These are phyloP conservation scores for Lasioglossum marginatum DNA, from an alignment of 2,888 invertebrate genomes.

Conservation along the genomic window DNA sequence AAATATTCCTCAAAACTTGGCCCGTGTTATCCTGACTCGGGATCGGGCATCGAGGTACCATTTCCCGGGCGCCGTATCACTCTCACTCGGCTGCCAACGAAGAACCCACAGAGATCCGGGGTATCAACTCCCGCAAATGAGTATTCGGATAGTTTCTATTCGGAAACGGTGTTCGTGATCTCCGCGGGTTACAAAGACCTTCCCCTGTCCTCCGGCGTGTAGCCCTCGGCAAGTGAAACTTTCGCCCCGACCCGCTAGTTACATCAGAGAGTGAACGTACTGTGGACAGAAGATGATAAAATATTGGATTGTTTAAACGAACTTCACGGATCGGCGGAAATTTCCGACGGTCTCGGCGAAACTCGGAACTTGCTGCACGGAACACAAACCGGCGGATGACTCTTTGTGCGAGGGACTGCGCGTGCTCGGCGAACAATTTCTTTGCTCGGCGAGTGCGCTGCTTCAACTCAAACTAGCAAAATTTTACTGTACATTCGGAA, in stretches of 20 bases:
- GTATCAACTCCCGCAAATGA: conserved; percentile 16
- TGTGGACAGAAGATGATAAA: conserved; percentile 6
- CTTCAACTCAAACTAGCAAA: not conserved
- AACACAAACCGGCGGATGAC: not conserved
- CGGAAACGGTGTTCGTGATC: not conserved
- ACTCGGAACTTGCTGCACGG: not conserved
- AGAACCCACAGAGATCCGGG: not conserved
- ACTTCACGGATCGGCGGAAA: not conserved
- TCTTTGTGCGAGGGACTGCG: not conserved
- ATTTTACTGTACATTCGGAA: not conserved
- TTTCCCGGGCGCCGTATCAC: conserved; percentile 16
- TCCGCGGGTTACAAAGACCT: not conserved
- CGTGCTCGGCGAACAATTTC: not conserved
- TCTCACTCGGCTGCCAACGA: not conserved
- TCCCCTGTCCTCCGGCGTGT: not conserved
- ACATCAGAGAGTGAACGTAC: not conserved
- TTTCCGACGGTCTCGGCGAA: not conserved
- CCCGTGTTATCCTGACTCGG: not conserved
- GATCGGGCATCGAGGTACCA: conserved; percentile 12
- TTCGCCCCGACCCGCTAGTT: not conserved
- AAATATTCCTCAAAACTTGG: conserved; percentile 13
- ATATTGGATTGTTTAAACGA: conserved; percentile 9
- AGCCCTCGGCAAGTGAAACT: not conserved
- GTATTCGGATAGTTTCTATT: conserved; percentile 14
- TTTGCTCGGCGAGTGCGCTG: not conserved